These are phyloP conservation scores for Tragelaphus imberbis DNA, from an alignment of 2,113 vertebrate genomes.

Conservation along the genomic window DNA sequence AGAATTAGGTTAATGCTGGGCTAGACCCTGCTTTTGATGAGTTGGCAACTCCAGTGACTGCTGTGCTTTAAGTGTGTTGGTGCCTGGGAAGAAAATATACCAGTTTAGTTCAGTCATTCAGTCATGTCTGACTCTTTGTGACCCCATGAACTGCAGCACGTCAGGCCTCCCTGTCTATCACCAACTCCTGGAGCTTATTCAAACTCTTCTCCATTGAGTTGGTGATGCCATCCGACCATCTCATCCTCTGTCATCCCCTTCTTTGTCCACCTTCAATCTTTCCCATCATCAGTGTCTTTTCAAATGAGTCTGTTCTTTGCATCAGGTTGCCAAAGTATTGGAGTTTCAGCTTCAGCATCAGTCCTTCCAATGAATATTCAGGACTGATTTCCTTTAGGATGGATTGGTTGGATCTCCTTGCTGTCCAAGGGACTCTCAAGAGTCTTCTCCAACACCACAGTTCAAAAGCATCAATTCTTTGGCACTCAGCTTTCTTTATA, in stretches of 20 bases:
- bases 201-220: neutral
- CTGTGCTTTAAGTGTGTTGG: conserved; percentile 26
- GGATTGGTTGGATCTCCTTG: neutral
- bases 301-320: neutral
- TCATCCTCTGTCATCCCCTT: neutral
- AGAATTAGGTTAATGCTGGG: conserved; percentile 33
- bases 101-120: neutral
- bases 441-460: neutral
- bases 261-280: neutral
- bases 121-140: neutral
- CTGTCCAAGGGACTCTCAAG: neutral
- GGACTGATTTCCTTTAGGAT: neutral
- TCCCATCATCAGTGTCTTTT: neutral
- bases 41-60: neutral
- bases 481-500: neutral
- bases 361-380: neutral
- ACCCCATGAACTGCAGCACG: neutral
- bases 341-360: neutral
- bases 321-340: neutral
- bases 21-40: conserved; percentile 27
- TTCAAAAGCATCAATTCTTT: neutral
- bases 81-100: neutral
- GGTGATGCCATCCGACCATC: neutral
- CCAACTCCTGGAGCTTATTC: neutral
- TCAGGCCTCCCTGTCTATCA: neutral